These are phyloP conservation scores for Gallinago undulata DNA, from an alignment of 2,113 vertebrate species.

Conservation along the genomic window DNA sequence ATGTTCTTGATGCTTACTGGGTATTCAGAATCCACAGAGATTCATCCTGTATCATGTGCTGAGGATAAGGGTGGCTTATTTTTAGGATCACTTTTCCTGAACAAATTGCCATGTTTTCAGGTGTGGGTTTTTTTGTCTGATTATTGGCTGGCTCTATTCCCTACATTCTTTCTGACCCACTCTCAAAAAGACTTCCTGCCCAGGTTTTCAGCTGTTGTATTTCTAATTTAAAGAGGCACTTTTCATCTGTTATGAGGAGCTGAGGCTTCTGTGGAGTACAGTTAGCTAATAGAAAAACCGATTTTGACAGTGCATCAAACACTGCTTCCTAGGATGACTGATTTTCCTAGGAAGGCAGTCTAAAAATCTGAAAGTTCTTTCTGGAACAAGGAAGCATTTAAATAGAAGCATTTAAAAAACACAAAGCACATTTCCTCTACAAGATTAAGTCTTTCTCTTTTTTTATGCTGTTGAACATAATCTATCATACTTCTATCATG, in stretches of 20 bases:
- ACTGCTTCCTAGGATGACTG: neutral
- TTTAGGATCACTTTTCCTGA: neutral
- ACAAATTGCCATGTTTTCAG: neutral
- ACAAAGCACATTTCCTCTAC: neutral
- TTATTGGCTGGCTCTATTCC: neutral
- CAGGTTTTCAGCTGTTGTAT: neutral
- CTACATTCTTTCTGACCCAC: neutral
- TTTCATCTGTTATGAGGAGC: neutral
- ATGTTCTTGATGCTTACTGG: neutral
- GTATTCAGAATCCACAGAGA: neutral
- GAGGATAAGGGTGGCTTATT: neutral
- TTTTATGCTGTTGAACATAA: neutral
- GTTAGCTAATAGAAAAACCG: neutral
- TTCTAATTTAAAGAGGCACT: neutral
- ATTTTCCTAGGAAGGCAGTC: neutral
- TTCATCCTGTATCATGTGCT: neutral
- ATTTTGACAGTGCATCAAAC: neutral
- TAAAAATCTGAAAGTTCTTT: neutral
- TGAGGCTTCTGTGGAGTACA: neutral
- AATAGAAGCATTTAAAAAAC: neutral
- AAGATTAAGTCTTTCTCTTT: neutral
- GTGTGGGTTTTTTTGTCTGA: neutral
- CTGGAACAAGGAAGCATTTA: neutral
- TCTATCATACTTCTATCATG: neutral
- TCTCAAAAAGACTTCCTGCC: neutral